These are phyloP conservation scores for Oryzias sinensis DNA, from an alignment of 2,797 vertebrate genomes.

Conservation along the genomic window DNA sequence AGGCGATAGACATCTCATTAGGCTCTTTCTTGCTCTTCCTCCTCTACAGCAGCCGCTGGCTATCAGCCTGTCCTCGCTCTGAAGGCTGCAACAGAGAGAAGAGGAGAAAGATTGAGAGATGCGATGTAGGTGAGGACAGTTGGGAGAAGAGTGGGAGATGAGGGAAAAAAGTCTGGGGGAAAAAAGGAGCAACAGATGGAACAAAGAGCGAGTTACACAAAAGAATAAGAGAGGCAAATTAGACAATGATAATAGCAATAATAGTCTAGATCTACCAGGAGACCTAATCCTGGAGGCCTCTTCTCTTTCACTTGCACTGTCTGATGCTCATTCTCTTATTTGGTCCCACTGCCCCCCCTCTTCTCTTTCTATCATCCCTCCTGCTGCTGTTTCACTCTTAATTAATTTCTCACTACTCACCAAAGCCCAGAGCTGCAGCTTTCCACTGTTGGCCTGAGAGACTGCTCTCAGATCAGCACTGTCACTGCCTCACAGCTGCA, in stretches of 20 bases:
- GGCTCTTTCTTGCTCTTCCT: constrained; percentile 60
- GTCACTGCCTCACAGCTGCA: constrained; percentile 45
- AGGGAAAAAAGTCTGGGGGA: constrained; percentile 10
- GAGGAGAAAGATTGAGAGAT: constrained; percentile 27
- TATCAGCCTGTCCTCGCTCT: constrained; percentile 67
- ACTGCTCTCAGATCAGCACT: constrained; percentile 61
- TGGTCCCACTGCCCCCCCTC: constrained; percentile 46
- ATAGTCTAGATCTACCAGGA: constrained; percentile 78
- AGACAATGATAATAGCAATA: constrained; percentile 81
- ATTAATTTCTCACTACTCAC: constrained; percentile 83
- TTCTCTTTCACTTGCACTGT: constrained; percentile 21
- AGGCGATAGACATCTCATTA: constrained; percentile 83
- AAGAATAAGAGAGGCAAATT: constrained; percentile 51
- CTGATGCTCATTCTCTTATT: constrained; percentile 38
- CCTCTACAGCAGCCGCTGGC: constrained; percentile 59
- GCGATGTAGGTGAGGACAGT: constrained; percentile 20
- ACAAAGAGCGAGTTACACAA: constrained; percentile 26
- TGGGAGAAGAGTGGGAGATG: constrained; percentile 12
- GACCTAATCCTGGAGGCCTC: constrained; percentile 50
- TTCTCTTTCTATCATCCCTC: constrained; percentile 57
- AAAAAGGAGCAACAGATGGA: constrained; percentile 22
- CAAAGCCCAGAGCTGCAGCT: constrained; percentile 70
- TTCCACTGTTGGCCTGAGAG: constrained; percentile 57
- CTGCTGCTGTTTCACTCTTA: constrained; percentile 77
- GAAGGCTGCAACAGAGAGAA: constrained; percentile 49